Evolutionary conservation across 2,113 vertebrate genomes (phyloP), one percentile per base, ranked within the genome.

Genomic region (Centropus bengalensis): DNA sequence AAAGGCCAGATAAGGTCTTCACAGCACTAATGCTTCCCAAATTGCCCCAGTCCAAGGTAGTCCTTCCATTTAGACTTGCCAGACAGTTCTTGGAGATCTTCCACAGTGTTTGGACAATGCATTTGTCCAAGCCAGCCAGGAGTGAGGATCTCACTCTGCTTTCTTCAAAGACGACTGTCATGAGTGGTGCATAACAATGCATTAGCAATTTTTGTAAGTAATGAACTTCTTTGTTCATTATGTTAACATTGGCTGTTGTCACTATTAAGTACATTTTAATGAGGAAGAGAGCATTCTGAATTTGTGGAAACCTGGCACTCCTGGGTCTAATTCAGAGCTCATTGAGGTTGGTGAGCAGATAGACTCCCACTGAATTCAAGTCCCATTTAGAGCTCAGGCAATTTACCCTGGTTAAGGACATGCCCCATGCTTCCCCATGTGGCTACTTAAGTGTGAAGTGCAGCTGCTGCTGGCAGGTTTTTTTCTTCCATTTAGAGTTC

Each of bases 181-280:
- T 82, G 67, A 95, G 52, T 36, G 33, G 40, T 81, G 36, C n/a
- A 67, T 70, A 89, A 89, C 89, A 94, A 83, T 63, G 79, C 93
- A 86, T 88, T 93, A 93, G 59, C 78, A 36, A 71, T 92, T 95
- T 94, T 75, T 89, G 70, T 93, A 78, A 67, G 85, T 93, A 96
- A 94, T 86, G 89, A 95, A 89, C 85, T 70, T 90, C 80, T 78
- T 88, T 95, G 68, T 89, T 95, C 88, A 70, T 94, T 94, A 96
- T 75, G 71, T 88, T 95, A 88, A 90, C 87, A 60, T 68, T 95
- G 89, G 85, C 85, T 94, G 82, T 87, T 93, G 91, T 95, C 89
- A 91, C 85, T 83, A 91, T 68, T 88, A 89, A 95, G 93, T 94
- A 78, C 68, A 27, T 96, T 97, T 95, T 94, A 96, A 96, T 89